These are phyloP conservation scores for Cyprinodon brontotheroides DNA, from an alignment of 2,113 vertebrate species.

Conservation along the genomic window DNA sequence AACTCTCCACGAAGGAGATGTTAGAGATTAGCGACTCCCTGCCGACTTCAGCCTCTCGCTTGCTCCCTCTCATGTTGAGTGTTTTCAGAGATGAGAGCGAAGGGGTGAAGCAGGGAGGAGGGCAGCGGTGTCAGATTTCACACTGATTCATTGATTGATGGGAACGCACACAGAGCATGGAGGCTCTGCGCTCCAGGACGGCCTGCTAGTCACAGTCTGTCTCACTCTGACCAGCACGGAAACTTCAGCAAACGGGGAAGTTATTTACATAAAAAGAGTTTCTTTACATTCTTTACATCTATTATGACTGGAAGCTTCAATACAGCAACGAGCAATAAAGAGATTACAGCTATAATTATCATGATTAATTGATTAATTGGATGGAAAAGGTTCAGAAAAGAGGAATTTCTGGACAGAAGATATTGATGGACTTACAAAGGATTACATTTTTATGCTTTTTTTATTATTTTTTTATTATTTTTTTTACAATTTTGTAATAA, in stretches of 20 bases:
- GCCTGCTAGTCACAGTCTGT: conserved; percentile 26
- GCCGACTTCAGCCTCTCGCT: background rate
- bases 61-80: conserved; percentile 28
- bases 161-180: conserved; percentile 6
- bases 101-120: conserved; percentile 31
- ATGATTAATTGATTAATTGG: too few relatives aligned
- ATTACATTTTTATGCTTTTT: too few relatives aligned
- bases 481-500: too few relatives aligned
- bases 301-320: too few relatives aligned
- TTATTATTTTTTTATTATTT: too few relatives aligned
- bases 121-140: conserved; percentile 43
- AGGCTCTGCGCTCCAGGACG: conserved; percentile 9
- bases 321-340: too few relatives aligned
- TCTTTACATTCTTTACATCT: background rate
- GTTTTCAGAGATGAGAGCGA: conserved; percentile 25
- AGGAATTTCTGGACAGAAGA: too few relatives aligned
- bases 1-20: conserved; percentile 27
- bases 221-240: conserved; percentile 32
- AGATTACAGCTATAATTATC: too few relatives aligned
- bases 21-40: conserved; percentile 16
- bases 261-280: conserved; percentile 11
- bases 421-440: too few relatives aligned
- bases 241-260: conserved; percentile 13
- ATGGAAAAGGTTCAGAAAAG: too few relatives aligned
- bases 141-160: conserved; percentile 55